These are phyloP conservation scores for Lamproptera curius DNA, from an alignment of 2,888 invertebrate genomes.

Conservation along the genomic window DNA sequence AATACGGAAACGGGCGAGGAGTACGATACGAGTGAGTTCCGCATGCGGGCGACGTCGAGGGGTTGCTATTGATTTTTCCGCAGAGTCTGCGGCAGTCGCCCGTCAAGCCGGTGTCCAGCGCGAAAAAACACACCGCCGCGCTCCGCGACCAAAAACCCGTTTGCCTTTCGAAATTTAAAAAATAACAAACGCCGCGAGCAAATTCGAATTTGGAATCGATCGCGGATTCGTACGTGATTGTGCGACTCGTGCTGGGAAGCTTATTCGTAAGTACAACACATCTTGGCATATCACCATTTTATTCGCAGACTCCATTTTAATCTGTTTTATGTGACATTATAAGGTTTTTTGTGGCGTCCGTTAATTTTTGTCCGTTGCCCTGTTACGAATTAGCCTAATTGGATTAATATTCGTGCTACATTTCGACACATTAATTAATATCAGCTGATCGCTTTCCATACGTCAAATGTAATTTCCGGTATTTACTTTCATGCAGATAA, in stretches of 20 bases:
- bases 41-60: conserved; percentile 59
- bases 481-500: conserved; percentile 1
- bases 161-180: conserved; percentile 43
- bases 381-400: conserved; percentile 19
- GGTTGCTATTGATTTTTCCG: conserved; percentile 72
- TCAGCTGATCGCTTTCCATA: conserved; percentile 57
- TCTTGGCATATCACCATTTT: conserved; percentile 27
- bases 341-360: conserved; percentile 31
- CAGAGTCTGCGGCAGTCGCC: conserved; percentile 72
- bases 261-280: conserved; percentile 60
- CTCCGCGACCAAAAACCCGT: conserved; percentile 54
- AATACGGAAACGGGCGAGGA: conserved; percentile 73
- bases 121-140: conserved; percentile 68
- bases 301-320: conserved; percentile 47
- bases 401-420: conserved; percentile 1
- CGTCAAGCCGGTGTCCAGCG: conserved; percentile 69
- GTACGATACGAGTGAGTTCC: conserved; percentile 62
- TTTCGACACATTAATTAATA: conserved; percentile 30
- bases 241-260: conserved; percentile 57
- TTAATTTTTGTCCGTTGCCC: conserved; percentile 24
- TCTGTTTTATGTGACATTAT: conserved; percentile 42
- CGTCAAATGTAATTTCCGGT: conserved; percentile 37
- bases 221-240: conserved; percentile 33
- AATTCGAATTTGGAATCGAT: conserved; percentile 26
- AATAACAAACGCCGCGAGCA: conserved; percentile 23